phyloP scores from a whole-genome alignment of 37 sponge, comb jelly and placozoan species.

The Oscarella lobularis region DNA sequence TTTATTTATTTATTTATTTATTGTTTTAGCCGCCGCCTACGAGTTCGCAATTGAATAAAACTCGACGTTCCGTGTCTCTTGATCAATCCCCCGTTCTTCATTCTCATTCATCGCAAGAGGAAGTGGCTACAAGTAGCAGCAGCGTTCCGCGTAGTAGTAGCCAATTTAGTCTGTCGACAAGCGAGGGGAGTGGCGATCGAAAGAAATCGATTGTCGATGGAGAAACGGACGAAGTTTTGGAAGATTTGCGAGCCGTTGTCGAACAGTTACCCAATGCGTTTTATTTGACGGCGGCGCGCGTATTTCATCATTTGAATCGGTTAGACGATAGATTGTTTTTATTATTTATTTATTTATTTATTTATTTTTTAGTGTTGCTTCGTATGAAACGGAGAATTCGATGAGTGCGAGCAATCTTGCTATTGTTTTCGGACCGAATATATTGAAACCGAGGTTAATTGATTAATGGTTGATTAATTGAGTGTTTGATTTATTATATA shows the following conservation, averaged over 20 bases:
- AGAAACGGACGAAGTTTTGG: background rate
- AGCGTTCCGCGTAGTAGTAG: background rate
- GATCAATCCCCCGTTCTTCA: no score
- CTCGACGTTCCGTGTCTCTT: no score
- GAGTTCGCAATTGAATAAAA: no score
- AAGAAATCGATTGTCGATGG: background rate
- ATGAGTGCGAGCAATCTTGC: background rate
- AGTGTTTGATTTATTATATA: background rate
- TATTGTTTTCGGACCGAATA: background rate
- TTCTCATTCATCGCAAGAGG: no score
- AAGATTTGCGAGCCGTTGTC: background rate
- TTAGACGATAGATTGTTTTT: no score
- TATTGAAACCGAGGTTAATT: background rate
- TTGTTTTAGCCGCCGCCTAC: no score
- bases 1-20: no score
- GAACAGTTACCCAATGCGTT: background rate
- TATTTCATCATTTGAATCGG: no score
- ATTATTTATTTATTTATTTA: no score
- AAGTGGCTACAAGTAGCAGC: no score
- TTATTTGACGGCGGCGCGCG: background rate
- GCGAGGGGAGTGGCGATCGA: background rate
- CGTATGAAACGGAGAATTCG: background rate
- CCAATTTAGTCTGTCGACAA: background rate
- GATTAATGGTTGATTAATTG: no score
- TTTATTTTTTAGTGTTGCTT: background rate